A percentile compares a stretch with the other conserved stretches of the same genome.
These are phyloP conservation scores for Orchesella flavescens DNA, from an alignment of 2,888 invertebrate species.

Conservation along the genomic window DNA sequence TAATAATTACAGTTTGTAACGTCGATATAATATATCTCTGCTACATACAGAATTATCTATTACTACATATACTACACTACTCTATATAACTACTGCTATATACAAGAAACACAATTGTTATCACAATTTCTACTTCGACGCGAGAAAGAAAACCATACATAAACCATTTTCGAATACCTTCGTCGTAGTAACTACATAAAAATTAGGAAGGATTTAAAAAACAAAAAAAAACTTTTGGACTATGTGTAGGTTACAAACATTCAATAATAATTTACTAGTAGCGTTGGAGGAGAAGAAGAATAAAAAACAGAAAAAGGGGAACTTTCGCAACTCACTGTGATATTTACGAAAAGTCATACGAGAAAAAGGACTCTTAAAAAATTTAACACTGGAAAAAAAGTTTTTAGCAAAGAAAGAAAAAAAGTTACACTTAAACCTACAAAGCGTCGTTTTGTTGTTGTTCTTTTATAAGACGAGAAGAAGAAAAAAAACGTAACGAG, in stretches of 20 bases:
- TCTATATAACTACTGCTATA: constrained; percentile 24
- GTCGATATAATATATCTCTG: constrained; percentile 38
- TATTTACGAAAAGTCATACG: constrained; percentile 70
- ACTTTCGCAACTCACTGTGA: constrained; percentile 71
- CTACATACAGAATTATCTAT: constrained; percentile 29
- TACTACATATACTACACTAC: neutral
- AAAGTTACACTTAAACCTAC: constrained; percentile 24
- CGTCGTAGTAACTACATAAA: neutral
- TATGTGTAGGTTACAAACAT: neutral
- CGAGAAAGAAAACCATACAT: neutral
- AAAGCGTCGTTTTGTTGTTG: neutral
- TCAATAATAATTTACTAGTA: neutral
- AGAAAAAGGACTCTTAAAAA: constrained; percentile 65
- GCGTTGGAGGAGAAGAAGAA: constrained; percentile 27
- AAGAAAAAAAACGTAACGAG: too few species aligned
- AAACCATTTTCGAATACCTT: neutral
- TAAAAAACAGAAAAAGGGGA: constrained; percentile 66
- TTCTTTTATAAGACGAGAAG: neutral
- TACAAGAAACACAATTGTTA: constrained; percentile 45
- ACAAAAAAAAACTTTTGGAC: neutral
- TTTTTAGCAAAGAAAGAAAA: constrained; percentile 22
- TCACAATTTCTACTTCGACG: constrained; percentile 45
- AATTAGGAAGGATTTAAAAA: neutral
- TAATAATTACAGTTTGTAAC: constrained; percentile 60
- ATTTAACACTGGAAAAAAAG: constrained; percentile 52